These are phyloP conservation scores for Zosterops pallidus DNA, from an alignment of 2,113 vertebrate genomes.

Conservation along the genomic window DNA sequence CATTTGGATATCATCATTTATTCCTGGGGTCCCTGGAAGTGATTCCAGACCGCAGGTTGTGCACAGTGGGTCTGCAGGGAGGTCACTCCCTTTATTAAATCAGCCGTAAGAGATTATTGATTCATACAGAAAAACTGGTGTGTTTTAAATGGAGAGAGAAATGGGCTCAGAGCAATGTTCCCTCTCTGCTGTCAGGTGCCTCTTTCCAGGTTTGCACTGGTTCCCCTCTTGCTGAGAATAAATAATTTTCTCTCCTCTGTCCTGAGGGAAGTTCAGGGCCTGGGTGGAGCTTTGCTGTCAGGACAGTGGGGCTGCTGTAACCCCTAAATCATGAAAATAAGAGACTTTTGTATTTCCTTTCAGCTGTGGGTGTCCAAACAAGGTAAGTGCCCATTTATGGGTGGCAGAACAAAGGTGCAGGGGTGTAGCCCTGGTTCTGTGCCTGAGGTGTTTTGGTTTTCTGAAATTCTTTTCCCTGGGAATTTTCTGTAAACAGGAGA, in stretches of 20 bases:
- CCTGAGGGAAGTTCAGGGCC: neutral
- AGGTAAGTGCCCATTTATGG: accelerated
- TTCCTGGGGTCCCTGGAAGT: slow-evolving; percentile 30
- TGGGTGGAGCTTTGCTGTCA: neutral
- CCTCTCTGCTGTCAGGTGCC: neutral
- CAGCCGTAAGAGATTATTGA: slow-evolving; percentile 35
- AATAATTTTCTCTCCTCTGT: neutral
- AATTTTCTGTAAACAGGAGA: too few species aligned
- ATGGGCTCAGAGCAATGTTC: neutral
- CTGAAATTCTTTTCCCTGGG: too few species aligned
- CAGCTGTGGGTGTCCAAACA: accelerated
- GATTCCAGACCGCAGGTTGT: slow-evolving; percentile 34
- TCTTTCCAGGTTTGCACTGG: neutral
- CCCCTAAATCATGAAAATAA: neutral
- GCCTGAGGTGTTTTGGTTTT: too few species aligned
- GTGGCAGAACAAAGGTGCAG: neutral
- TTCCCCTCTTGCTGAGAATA: neutral
- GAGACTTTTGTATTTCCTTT: accelerated
- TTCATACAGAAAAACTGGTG: slow-evolving; percentile 23
- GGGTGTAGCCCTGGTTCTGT: neutral
- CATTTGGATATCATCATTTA: slow-evolving; percentile 49
- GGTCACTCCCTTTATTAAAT: slow-evolving; percentile 39
- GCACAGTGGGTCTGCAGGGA: neutral
- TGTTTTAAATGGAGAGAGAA: neutral
- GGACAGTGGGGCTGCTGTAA: neutral